Evolutionary conservation across 2,797 vertebrate genomes (phyloP).

Genomic region (Squalus acanthias): DNA sequence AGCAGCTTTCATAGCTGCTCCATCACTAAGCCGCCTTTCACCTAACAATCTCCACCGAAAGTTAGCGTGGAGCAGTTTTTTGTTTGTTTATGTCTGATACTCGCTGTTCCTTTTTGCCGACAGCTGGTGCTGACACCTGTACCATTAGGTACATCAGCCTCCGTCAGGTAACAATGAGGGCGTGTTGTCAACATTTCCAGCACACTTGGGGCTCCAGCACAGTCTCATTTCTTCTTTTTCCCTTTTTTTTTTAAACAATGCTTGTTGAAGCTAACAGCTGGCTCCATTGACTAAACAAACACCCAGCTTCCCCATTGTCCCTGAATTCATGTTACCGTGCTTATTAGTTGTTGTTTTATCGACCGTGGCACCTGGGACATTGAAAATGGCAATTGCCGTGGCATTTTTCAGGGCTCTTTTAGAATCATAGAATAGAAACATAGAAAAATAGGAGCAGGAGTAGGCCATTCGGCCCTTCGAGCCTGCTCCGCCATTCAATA

Average conservation of each 20-base stretch:
- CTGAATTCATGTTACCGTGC: not conserved
- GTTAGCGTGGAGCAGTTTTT: not conserved
- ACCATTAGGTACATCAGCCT: not conserved
- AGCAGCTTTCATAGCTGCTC: not conserved
- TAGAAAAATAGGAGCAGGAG: too few relatives aligned
- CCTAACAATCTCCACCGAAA: not conserved
- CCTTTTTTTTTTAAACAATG: not conserved
- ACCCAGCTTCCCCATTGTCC: not conserved
- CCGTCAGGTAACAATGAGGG: not conserved
- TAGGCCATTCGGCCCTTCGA: too few relatives aligned
- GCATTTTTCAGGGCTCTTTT: not conserved
- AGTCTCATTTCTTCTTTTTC: not conserved
- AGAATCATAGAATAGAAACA: not conserved
- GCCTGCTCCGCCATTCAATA: too few relatives aligned
- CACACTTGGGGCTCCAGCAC: not conserved
- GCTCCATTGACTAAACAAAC: constrained; percentile 2
- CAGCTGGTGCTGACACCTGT: not conserved
- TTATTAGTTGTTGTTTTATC: not conserved
- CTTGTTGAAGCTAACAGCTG: not conserved
- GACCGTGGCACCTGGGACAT: not conserved
- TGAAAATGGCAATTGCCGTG: not conserved
- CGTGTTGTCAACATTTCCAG: not conserved
- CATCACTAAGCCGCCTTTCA: too few relatives aligned
- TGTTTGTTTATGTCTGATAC: not conserved
- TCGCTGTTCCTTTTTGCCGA: not conserved